Conservation (phyloP, 2,888 invertebrate species). For the Salticus scenicus region DNA sequence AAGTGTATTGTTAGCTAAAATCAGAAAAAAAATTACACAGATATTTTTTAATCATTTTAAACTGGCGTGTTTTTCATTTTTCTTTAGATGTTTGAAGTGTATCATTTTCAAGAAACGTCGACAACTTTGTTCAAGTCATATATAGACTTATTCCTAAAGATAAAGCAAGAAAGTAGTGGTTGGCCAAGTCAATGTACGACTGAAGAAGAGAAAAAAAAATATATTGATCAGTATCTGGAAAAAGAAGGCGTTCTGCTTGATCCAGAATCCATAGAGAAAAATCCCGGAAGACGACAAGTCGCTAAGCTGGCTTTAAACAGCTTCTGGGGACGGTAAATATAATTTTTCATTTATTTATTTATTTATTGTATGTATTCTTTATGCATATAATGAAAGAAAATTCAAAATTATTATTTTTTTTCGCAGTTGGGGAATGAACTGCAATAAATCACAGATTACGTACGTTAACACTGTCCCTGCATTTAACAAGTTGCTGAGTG, state of each 20-base stretch:
- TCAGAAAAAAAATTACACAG: no score
- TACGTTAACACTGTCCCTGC: no score
- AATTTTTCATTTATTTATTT: not conserved
- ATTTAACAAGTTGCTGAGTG: no score
- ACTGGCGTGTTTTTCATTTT: not conserved
- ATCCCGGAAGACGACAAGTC: not conserved
- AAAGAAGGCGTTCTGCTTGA: not conserved
- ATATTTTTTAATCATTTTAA: not conserved
- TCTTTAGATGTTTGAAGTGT: not conserved
- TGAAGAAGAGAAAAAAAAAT: not conserved
- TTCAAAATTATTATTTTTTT: conserved; percentile 5
- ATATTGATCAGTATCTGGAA: not conserved
- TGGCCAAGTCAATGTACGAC: not conserved
- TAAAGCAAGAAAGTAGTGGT: not conserved
- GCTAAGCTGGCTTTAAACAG: not conserved
- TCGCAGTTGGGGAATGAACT: not conserved
- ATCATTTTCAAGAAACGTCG: not conserved
- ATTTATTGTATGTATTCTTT: not conserved
- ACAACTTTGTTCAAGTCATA: not conserved
- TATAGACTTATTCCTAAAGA: no score
- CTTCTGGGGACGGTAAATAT: not conserved
- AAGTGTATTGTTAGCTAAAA: not conserved
- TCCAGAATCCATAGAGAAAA: not conserved
- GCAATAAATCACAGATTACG: no score
- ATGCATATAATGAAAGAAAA: not conserved